phyloP scores from a whole-genome alignment of 1,140 invertebrate species.

The Bombus turneri region DNA sequence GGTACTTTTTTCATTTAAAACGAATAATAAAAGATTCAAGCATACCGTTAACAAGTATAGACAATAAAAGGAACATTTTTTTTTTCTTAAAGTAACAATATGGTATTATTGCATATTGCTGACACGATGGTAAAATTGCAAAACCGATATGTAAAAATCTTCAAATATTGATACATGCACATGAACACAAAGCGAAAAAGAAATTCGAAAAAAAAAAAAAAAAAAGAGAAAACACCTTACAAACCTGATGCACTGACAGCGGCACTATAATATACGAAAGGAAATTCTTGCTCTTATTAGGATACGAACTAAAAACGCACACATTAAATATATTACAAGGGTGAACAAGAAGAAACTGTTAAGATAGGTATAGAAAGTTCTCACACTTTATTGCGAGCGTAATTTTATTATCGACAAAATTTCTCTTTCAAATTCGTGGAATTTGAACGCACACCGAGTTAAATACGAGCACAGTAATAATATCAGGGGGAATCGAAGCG shows the following conservation, averaged over 20 bases:
- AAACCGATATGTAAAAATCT: constrained; percentile 6
- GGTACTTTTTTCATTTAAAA: background rate
- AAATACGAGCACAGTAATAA: constrained; percentile 13
- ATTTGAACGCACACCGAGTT: background rate
- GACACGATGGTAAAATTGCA: background rate
- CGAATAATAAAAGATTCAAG: background rate
- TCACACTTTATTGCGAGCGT: constrained; percentile 44
- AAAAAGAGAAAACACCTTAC: constrained; percentile 33
- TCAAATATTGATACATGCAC: constrained; percentile 1
- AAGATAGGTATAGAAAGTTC: constrained; percentile 44
- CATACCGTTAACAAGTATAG: background rate
- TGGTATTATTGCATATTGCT: constrained; percentile 21
- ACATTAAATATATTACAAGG: constrained; percentile 47
- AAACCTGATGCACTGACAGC: constrained; percentile 49
- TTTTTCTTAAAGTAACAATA: constrained; percentile 20
- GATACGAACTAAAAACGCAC: constrained; percentile 41
- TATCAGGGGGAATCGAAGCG: constrained; percentile 27
- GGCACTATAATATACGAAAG: constrained; percentile 38
- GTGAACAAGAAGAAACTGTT: constrained; percentile 54
- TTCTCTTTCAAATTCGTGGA: constrained; percentile 1
- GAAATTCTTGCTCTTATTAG: constrained; percentile 37
- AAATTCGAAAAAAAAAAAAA: constrained; percentile 20
- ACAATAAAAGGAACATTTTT: constrained; percentile 2
- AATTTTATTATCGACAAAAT: constrained; percentile 33
- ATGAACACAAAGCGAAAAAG: constrained; percentile 31